Base-by-base conservation (phyloP, 2,797 vertebrate species). In the Enteromius thamalakanensis region DNA sequence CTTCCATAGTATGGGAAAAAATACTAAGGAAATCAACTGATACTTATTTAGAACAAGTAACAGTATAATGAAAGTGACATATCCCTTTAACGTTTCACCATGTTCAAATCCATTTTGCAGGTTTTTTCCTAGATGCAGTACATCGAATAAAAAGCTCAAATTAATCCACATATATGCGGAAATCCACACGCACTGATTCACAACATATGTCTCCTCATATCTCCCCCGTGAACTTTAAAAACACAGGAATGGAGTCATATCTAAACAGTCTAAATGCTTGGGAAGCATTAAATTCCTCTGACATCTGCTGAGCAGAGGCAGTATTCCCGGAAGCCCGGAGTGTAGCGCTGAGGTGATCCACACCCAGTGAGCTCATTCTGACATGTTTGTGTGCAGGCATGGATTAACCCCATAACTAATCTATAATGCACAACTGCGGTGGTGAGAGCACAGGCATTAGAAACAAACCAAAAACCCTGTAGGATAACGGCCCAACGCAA, bases 201-300 rank as follows among this genome's bases (percentile, higher is more conserved):
- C n/a, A 68, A 69, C 79, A 23, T 29, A 2, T 45, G 23, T 14
- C 53, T 68, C 51, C 21, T n/a, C 49, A 23, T 45, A 78, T 49
- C 51, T 49, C 79, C 68, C 42, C 45, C 2, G 34, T 49, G 19
- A 75, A 62, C 64, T 37, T 47, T 37, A 51, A 37, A 76, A 45
- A 49, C 58, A n/a, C 37, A 19, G 17, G 14, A 75, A 81, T 72
- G 82, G 58, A 62, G 49, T 64, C 45, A 26, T 60, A 88, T 53
- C 19, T 78, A 88, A 86, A 88, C 76, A 65, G 55, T 11, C 42
- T 80, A 85, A 85, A 86, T 85, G 80, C 85, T 75, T 70, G 34
- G 10, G 77, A 88, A 76, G 82, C 71, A 76, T 86, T 80, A 75
- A 81, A 88, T 88, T 88, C 87, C 85, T 87, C 34, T 58, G 69